phyloP scores from a whole-genome alignment of 35 echinoderm and acorn worm genomes.

The Apostichopus japonicus region DNA sequence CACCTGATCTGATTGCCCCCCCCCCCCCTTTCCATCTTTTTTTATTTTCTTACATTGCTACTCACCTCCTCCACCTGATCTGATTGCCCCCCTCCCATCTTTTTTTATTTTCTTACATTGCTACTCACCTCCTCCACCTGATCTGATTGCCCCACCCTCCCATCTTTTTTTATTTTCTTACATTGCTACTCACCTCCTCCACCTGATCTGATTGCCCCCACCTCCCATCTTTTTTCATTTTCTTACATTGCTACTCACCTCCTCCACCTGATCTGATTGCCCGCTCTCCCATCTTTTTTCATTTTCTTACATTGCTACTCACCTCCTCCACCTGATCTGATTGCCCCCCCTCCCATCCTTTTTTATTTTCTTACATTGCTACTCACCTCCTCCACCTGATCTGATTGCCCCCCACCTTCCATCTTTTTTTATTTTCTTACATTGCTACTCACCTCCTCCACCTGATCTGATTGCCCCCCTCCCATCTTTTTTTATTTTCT shows the following conservation, averaged over 20 bases:
- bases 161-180: not conserved
- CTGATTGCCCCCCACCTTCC: not conserved
- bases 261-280: no score
- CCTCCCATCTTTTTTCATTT: not conserved
- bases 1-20: no score
- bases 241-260: not conserved
- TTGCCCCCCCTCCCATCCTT: not conserved
- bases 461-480: no score
- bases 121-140: constrained; percentile 24
- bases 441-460: constrained; percentile 7
- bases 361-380: not conserved
- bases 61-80: constrained; percentile 42
- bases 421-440: not conserved
- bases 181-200: not conserved
- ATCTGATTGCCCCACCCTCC: no score
- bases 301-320: not conserved
- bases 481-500: not conserved
- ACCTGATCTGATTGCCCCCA: no score
- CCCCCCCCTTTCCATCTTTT: not conserved
- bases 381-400: constrained; percentile 37
- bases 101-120: not conserved
- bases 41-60: not conserved
- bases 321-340: constrained; percentile 50
- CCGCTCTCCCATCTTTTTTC: not conserved
- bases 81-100: not conserved